Base-by-base conservation (phyloP, 2,888 invertebrate species). In the Cryptocheilus praepositus region DNA sequence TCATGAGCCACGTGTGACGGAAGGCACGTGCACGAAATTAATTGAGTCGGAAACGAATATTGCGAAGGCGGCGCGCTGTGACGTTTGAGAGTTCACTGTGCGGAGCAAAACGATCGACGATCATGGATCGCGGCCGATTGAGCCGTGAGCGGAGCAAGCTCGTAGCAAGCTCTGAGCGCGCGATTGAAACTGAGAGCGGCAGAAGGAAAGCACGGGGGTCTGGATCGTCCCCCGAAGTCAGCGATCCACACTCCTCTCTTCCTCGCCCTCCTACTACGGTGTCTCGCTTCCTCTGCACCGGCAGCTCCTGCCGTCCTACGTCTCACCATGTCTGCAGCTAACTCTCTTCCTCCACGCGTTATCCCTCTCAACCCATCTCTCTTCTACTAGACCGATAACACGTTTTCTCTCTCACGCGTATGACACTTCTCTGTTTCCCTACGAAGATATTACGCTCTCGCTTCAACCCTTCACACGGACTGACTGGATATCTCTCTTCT, bases 161-260 rank as follows among this genome's bases (percentile, higher is more conserved):
- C 21, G 53, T 18, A 57, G 70, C 55, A 52, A 69, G 69, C 68
- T 58, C 73, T 71, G 80, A 80, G 73, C 77, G 83, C 84, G 81
- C 84, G 82, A 79, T 81, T 77, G 77, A 77, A 80, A 85, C 84
- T 85, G 84, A 84, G 74, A 69, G 77, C 64, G 55, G 70, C 49
- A 64, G 71, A 70, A 69, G 77, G 72, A 55, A 57, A 60, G 22
- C 69, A 64, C 71, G 58, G 67, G 61, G 66, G 65, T 66, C 64
- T 7, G 66, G 64, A 73, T 67, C 68, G 68, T 73, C 70, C 75
- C 67, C 67, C 74, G 65, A 70, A 71, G 71, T 69, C 64, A 59
- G 55, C 52, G 18, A 28, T 56, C 53, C 51, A 25, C 56, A 51
- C 54, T 61, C 45, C 55, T 55, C 58, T 60, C 57, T 13, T 16